Percentiles rank a stretch among this genome's conserved stretches.
These are phyloP conservation scores for Tipula lateralis DNA, from an alignment of 2,888 invertebrate species.

Conservation along the genomic window DNA sequence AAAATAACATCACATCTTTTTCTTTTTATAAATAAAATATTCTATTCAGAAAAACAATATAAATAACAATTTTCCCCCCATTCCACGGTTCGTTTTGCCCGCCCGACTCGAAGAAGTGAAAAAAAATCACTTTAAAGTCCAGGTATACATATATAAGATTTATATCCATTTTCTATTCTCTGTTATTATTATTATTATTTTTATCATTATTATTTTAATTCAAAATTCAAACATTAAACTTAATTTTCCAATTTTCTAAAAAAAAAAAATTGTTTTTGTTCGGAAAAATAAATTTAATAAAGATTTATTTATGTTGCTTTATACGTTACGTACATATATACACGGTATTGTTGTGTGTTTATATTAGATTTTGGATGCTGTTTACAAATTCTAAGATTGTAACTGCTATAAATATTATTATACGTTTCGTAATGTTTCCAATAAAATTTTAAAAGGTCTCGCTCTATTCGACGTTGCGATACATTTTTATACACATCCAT, in stretches of 20 bases:
- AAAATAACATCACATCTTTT: background rate
- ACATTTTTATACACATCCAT: too few species aligned
- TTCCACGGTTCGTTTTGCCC: background rate
- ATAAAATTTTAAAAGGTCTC: background rate
- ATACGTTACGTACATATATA: too few species aligned
- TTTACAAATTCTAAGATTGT: slow-evolving; percentile 29
- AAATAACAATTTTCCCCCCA: background rate
- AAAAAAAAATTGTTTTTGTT: background rate
- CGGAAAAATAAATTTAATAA: slow-evolving; percentile 28
- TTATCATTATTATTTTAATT: slow-evolving; percentile 26
- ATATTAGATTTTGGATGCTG: slow-evolving; percentile 28
- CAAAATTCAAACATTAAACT: slow-evolving; percentile 29
- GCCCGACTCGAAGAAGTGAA: background rate
- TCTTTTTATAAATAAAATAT: background rate
- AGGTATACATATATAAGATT: background rate
- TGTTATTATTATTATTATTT: slow-evolving; percentile 24
- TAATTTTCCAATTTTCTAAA: slow-evolving; percentile 27
- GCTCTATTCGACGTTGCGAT: background rate
- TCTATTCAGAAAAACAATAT: slow-evolving; percentile 13
- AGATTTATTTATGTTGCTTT: slow-evolving; percentile 25
- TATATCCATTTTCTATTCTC: background rate
- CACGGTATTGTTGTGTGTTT: background rate
- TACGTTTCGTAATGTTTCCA: slow-evolving; percentile 14
- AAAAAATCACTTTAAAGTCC: slow-evolving; percentile 1
- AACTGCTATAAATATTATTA: slow-evolving; percentile 26